Evolutionary conservation across 2,113 vertebrate genomes (phyloP).

Genomic region (Microtus montanus): DNA sequence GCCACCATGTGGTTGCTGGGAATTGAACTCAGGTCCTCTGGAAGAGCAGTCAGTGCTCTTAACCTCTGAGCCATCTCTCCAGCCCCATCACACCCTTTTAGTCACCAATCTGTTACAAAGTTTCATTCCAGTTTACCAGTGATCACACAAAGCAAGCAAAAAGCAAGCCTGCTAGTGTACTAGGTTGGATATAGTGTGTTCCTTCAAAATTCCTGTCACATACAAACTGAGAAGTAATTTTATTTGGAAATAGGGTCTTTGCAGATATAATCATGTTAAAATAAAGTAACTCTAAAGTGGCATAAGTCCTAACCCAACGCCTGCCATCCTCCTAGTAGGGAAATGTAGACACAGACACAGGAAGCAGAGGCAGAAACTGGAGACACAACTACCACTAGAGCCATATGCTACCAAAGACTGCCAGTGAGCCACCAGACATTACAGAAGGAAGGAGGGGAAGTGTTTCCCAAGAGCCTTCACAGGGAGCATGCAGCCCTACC

Average conservation of each 20-base stretch:
- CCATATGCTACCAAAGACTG: neutral
- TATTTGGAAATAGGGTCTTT: constrained; percentile 18
- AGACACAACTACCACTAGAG: neutral
- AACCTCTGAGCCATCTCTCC: too few relatives aligned
- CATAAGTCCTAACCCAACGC: neutral
- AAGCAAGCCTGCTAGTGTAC: neutral
- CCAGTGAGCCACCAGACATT: neutral
- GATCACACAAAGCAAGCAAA: constrained; percentile 36
- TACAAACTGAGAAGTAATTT: neutral
- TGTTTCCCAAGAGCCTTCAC: neutral
- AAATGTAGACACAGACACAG: neutral
- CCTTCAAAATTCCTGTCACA: neutral
- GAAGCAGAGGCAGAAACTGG: neutral
- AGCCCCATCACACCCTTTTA: constrained; percentile 36
- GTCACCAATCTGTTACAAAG: constrained; percentile 56
- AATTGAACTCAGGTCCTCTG: too few relatives aligned
- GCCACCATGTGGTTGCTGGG: too few relatives aligned
- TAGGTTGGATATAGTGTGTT: neutral
- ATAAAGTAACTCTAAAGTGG: neutral
- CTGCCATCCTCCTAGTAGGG: neutral
- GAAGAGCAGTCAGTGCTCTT: too few relatives aligned
- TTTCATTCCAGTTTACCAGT: constrained; percentile 61
- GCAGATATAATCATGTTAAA: constrained; percentile 29
- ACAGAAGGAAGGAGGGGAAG: neutral
- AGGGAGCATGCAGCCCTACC: neutral